Evolutionary conservation across 2,113 vertebrate species (phyloP).

Genomic region (pig (Sus scrofa)): T2T-Sscrofa CM000827.6:108241001-108241500

Average conservation of each 20-base stretch:
- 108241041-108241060: constrained; percentile 31
- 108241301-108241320: not conserved
- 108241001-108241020: not conserved
- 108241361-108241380: fast-evolving
- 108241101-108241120: fast-evolving
- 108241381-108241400: too few species aligned
- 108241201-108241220: not conserved
- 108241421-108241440: not conserved
- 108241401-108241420: too few species aligned
- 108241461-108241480: not conserved
- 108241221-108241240: not conserved
- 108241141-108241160: not conserved
- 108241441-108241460: not conserved
- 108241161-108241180: not conserved
- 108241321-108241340: not conserved
- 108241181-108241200: not conserved
- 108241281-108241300: not conserved
- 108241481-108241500: not conserved
- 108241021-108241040: not conserved
- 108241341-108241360: fast-evolving
- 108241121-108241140: too few species aligned
- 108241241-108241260: not conserved
- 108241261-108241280: not conserved
- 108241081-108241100: not conserved
- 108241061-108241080: not conserved